Evolutionary conservation across 2,113 vertebrate genomes (phyloP).

Genomic region (Macaca nemestrina): DNA sequence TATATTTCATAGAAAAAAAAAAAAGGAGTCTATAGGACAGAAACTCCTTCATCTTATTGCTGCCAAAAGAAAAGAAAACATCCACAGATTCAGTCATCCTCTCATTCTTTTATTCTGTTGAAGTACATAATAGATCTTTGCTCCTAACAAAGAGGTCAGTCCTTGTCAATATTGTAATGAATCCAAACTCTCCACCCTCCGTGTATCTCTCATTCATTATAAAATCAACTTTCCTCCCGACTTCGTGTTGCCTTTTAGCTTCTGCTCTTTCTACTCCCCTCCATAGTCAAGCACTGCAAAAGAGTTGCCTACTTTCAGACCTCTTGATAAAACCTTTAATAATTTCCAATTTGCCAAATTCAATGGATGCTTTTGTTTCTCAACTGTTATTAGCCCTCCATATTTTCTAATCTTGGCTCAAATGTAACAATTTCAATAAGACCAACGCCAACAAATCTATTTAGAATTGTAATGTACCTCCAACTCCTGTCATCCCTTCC

Average conservation of each 20-base stretch:
- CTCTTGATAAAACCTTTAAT: neutral
- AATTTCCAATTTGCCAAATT: neutral
- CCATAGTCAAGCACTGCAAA: neutral
- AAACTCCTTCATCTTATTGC: neutral
- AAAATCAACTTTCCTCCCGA: neutral
- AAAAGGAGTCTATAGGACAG: neutral
- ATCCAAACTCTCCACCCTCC: neutral
- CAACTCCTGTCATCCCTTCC: neutral
- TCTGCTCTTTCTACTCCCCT: neutral
- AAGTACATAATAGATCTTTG: rapidly evolving
- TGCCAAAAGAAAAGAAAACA: neutral
- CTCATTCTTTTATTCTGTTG: neutral
- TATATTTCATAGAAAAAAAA: neutral
- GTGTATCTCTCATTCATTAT: neutral
- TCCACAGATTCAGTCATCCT: too few species aligned
- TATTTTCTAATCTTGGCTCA: neutral
- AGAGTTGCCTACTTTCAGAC: neutral
- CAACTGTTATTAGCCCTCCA: too few species aligned
- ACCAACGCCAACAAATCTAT: neutral
- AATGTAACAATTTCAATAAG: neutral
- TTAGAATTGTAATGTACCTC: neutral
- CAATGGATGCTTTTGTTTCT: neutral
- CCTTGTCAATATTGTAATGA: neutral
- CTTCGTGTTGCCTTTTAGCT: neutral
- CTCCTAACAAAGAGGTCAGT: neutral